A percentile compares a stretch with the other conserved stretches of the same genome.
Conservation (phyloP, 2,797 vertebrate genomes). For the Phrynocephalus guinanensis region DNA sequence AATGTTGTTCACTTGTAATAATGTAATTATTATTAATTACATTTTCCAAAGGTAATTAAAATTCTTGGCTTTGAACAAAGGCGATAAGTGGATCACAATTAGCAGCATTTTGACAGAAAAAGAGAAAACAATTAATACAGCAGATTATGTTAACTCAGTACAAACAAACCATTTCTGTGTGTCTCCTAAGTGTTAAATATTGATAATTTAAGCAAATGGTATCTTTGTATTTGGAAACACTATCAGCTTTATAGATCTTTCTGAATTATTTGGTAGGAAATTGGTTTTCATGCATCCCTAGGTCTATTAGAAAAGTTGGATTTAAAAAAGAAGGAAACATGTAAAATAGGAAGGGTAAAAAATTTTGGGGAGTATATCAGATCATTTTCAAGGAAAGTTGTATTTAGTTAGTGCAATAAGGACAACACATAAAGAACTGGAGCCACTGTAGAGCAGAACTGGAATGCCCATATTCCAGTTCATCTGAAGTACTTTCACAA, state of each 20-base stretch:
- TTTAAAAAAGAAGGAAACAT: constrained; percentile 31
- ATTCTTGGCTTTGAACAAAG: constrained; percentile 71
- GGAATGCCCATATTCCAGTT: neutral
- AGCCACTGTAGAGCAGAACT: neutral
- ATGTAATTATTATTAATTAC: constrained; percentile 80
- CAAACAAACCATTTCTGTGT: constrained; percentile 69
- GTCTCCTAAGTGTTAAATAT: constrained; percentile 69
- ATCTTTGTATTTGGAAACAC: constrained; percentile 54
- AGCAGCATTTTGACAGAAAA: constrained; percentile 69
- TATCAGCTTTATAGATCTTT: constrained; percentile 58
- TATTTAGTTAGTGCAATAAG: constrained; percentile 55
- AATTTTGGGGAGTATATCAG: constrained; percentile 60
- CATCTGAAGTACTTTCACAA: neutral
- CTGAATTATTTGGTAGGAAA: constrained; percentile 61
- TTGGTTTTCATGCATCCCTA: constrained; percentile 57
- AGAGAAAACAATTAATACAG: constrained; percentile 69
- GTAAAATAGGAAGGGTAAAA: constrained; percentile 25
- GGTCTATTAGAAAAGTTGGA: constrained; percentile 56
- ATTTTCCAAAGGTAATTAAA: constrained; percentile 76
- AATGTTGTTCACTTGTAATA: constrained; percentile 75
- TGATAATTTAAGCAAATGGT: constrained; percentile 69
- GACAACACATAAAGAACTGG: constrained; percentile 14
- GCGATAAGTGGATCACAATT: constrained; percentile 69
- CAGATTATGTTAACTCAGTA: constrained; percentile 69
- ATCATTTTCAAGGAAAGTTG: constrained; percentile 56